Base-by-base conservation (phyloP, 30 jellyfish, hydroid and myxozoan species). In the Aurelia aurita region DNA sequence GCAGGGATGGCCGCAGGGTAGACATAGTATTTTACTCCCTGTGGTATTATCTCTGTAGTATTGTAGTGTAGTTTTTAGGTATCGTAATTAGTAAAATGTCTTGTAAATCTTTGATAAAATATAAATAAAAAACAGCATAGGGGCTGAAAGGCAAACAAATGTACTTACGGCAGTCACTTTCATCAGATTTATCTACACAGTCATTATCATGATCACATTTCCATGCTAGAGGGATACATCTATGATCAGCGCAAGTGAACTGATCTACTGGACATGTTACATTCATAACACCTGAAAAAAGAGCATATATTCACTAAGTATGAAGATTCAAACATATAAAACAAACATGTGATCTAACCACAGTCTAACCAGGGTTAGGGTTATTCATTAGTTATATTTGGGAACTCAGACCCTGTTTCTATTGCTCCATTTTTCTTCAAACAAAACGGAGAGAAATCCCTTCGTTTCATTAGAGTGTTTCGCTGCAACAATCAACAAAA, bases 151-250 rank as follows among this genome's bases (percentile, higher is more conserved):
- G 22, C 34, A 16, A 73, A 31, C 12, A 58, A 59, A 57, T 16
- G 31, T 23, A 78, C 97, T 59, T 62, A 89, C 97, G 65, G 82
- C 97, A 90, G 39, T 90, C 53, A 28, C 12, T 43, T 60, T 90
- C 97, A 67, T 90, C 97, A n/a, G 95, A 90, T 13, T 80, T 66
- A 64, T 90, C 95, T 18, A 19, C 34, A 60, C 97, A 90, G 69
- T 90, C 95, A 21, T 64, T 73, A 21, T 85, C 95, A 58, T 74
- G 88, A 49, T 85, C 95, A 65, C 95, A 85, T 22, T 34, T 73
- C 97, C 97, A 90, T 14, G 46, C 20, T 22, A 27, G 46, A 3
- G 91, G 91, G 54, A 90, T 82, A 72, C 97, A 90, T 43, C 27
- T 55, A 31, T 64, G 59, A 62, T 60, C 87, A 18, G 49, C 87